Evolutionary conservation across 2,113 vertebrate species (phyloP).

Genomic region (Hepsetus odoe): DNA sequence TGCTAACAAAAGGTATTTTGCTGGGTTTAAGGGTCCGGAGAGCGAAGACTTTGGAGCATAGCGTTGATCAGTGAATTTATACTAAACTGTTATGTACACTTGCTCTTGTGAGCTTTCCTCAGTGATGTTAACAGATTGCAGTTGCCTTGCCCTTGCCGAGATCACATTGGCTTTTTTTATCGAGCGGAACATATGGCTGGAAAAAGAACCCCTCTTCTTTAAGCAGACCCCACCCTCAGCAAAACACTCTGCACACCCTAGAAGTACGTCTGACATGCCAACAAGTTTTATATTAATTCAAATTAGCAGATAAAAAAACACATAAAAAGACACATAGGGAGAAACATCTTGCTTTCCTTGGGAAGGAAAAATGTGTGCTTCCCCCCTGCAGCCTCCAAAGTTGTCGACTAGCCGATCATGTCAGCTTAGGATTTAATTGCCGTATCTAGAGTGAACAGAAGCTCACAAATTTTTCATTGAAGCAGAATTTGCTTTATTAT

Average conservation of each 20-base stretch:
- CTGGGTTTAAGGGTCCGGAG: background rate
- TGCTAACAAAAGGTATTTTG: background rate
- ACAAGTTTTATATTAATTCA: slow-evolving; percentile 34
- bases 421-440: slow-evolving; percentile 22
- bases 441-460: slow-evolving; percentile 41
- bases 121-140: slow-evolving; percentile 46
- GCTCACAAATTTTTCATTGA: slow-evolving; percentile 52
- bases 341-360: slow-evolving; percentile 3
- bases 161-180: background rate
- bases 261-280: slow-evolving; percentile 32
- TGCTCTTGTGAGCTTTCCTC: slow-evolving; percentile 29
- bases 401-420: background rate
- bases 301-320: slow-evolving; percentile 28
- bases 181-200: slow-evolving; percentile 45
- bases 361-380: slow-evolving; percentile 12
- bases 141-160: background rate
- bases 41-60: background rate
- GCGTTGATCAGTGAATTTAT: background rate
- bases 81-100: background rate
- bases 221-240: slow-evolving; percentile 33
- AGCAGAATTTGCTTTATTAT: slow-evolving; percentile 66
- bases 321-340: slow-evolving; percentile 1
- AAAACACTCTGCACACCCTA: slow-evolving; percentile 30
- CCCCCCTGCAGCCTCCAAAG: slow-evolving; percentile 20
- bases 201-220: slow-evolving; percentile 20